phyloP scores from a whole-genome alignment of 2,888 invertebrate genomes.

The Spisula solida region DNA sequence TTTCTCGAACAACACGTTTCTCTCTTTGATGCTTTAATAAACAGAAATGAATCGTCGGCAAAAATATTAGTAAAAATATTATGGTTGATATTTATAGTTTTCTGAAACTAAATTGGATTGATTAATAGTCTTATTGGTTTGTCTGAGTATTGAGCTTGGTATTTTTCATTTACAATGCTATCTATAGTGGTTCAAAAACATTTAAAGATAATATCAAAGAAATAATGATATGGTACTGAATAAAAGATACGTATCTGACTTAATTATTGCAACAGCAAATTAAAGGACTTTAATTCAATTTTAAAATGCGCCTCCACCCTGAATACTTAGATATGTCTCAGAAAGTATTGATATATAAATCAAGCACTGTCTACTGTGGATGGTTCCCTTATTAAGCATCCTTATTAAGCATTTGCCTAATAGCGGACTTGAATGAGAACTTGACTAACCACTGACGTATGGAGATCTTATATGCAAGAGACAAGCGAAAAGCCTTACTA shows the following conservation, averaged over 20 bases:
- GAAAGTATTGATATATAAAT: too few species aligned
- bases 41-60: neutral
- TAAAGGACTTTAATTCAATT: too few species aligned
- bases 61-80: conserved; percentile 19
- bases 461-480: too few species aligned
- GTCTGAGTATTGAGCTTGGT: neutral
- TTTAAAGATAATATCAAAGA: neutral
- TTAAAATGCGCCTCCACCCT: too few species aligned
- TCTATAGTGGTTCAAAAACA: neutral
- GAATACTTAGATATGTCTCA: too few species aligned
- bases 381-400: too few species aligned
- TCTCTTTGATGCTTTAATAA: neutral
- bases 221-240: neutral
- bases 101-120: conserved; percentile 2
- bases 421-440: too few species aligned
- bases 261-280: too few species aligned
- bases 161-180: neutral
- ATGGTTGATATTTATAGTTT: conserved; percentile 5
- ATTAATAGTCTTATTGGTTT: neutral
- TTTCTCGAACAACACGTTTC: neutral
- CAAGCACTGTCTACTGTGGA: too few species aligned
- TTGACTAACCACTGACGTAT: too few species aligned
- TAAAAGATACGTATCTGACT: neutral
- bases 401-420: too few species aligned
- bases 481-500: too few species aligned